Base-by-base conservation (phyloP, 2,888 invertebrate species). In the Watsonalla binaria region DNA sequence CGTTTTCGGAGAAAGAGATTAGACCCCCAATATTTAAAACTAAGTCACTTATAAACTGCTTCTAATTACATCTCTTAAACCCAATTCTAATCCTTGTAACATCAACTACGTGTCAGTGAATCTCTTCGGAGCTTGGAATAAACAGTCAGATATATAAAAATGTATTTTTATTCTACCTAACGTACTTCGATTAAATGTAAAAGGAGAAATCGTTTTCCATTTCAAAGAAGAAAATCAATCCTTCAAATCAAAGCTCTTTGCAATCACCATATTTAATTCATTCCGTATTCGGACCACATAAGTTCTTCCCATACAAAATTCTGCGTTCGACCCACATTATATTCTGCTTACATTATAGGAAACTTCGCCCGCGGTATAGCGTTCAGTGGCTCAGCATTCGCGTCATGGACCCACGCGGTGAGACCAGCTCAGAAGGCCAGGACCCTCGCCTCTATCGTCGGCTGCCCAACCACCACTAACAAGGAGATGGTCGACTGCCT, bases 331-430 rank as follows among this genome's bases (percentile, higher is more conserved):
- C 42, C 11, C 42, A 11, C 11, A 42, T 42, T 9, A 11, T 5
- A 11, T 42, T 42, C 42, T 42, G 11, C 42, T 42, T 9, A 42
- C 11, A 42, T 24, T 24, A 24, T 24, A 92, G 93, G 92, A 9
- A 80, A 92, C n/a, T 94, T 94, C 71, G 77, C 91, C 59, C 82
- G 92, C 34, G 95, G 94, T 9, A 92, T 94, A 52, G 94, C 95
- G 0, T 92, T 93, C 73, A 96, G 96, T 68, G 96, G 96, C 0
- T 91, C 93, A 2, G 92, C 94, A 0, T 85, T 95, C 13, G 86
- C 92, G 54, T 92, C 93, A 0, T 93, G 93, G 93, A 85, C 93
- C 0, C 84, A 93, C 52, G 84, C 91, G 1, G 89, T 92, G 65
- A 92, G 92, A 35, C 90, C 93, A 0, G 82, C 88, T 0, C 92